These are phyloP conservation scores for Seriola aureovittata DNA, from an alignment of 2,113 vertebrate genomes.

Conservation along the genomic window DNA sequence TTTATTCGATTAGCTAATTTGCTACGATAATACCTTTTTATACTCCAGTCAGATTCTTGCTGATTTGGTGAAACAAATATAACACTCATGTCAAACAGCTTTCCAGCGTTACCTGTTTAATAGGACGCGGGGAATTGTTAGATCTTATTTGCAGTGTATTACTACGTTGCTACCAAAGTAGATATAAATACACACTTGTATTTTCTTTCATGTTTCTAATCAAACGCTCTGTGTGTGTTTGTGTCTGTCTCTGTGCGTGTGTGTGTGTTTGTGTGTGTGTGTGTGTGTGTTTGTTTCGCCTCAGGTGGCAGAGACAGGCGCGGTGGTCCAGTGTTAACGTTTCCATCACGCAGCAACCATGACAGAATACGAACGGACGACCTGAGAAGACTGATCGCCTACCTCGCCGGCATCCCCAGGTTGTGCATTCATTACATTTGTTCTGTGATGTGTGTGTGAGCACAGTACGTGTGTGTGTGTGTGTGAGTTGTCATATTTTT, in stretches of 20 bases:
- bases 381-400: constrained; percentile 95
- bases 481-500: not conserved
- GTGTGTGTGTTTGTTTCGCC: constrained; percentile 31
- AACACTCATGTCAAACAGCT: not conserved
- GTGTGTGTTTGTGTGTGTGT: not conserved
- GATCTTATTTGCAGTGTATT: not conserved
- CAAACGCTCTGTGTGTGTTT: not conserved
- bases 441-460: not conserved
- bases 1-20: constrained; percentile 16
- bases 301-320: constrained; percentile 97
- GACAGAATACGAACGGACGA: constrained; percentile 99
- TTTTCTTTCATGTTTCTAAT: constrained; percentile 11
- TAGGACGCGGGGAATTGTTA: not conserved
- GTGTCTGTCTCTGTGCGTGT: not conserved
- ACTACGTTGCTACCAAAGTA: too few relatives aligned
- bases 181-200: not conserved
- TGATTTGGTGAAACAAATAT: not conserved
- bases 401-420: constrained; percentile 97
- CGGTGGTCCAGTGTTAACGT: constrained; percentile 96
- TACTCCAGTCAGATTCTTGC: constrained; percentile 4
- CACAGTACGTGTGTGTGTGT: not conserved
- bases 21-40: not conserved
- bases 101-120: not conserved
- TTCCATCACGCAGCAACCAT: constrained; percentile 98
- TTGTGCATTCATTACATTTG: constrained; percentile 61